A percentile compares a stretch with the other conserved stretches of the same genome.
These are phyloP conservation scores for Anhinga anhinga DNA, from an alignment of 2,113 vertebrate species.

Conservation along the genomic window DNA sequence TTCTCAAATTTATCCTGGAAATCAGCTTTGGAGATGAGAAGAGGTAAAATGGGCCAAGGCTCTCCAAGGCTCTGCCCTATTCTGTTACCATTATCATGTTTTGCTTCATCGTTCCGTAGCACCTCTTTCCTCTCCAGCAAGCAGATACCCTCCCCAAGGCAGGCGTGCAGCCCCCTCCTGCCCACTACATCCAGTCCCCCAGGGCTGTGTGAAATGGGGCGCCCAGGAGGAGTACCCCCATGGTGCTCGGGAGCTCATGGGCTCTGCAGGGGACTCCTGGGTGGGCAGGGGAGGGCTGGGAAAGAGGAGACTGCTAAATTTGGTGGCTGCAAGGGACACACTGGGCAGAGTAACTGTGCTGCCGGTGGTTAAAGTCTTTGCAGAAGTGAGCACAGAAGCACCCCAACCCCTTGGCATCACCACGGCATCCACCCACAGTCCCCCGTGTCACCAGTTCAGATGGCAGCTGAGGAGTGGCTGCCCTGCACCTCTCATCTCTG, in stretches of 20 bases:
- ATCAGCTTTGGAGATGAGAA: not conserved
- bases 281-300: not conserved
- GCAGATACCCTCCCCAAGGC: not conserved
- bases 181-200: not conserved
- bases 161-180: not conserved
- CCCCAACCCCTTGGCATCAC: fast-evolving
- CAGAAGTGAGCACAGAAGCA: not conserved
- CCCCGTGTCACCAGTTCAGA: not conserved
- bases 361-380: not conserved
- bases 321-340: not conserved
- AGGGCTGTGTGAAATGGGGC: not conserved
- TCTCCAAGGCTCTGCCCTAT: not conserved
- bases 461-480: not conserved
- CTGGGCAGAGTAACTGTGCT: not conserved
- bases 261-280: not conserved
- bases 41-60: not conserved
- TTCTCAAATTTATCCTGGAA: not conserved
- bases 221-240: not conserved
- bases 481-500: not conserved
- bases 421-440: fast-evolving
- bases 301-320: not conserved
- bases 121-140: not conserved
- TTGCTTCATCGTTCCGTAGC: not conserved
- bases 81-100: not conserved
- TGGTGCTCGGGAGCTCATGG: fast-evolving